phyloP scores from a whole-genome alignment of 2,888 invertebrate genomes.

The Saturnia pavonia region DNA sequence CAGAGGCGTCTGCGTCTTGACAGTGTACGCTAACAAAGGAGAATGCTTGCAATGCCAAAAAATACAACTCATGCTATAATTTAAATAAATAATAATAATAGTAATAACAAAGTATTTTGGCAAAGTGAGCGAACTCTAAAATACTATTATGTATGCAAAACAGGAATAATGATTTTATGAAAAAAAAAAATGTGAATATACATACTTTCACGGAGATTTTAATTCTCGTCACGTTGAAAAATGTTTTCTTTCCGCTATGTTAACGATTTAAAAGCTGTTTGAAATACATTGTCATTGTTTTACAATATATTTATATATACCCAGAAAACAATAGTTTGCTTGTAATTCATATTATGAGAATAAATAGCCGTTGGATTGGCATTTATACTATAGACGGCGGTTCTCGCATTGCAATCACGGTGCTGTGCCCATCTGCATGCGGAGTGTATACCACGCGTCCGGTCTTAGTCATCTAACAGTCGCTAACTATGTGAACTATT shows the following conservation, averaged over 20 bases:
- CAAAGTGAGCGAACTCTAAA: conserved; percentile 39
- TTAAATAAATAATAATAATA: conserved; percentile 1
- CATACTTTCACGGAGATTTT: neutral
- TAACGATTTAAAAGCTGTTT: conserved; percentile 54
- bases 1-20: conserved; percentile 29
- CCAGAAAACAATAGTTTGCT: conserved; percentile 65
- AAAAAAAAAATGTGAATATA: conserved; percentile 31
- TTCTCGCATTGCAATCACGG: conserved; percentile 76
- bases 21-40: conserved; percentile 38
- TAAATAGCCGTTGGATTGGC: conserved; percentile 61
- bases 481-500: conserved; percentile 58
- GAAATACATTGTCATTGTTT: conserved; percentile 69
- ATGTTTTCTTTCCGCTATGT: conserved; percentile 64
- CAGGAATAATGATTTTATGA: conserved; percentile 36
- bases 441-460: conserved; percentile 66
- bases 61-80: neutral
- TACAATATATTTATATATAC: conserved; percentile 60
- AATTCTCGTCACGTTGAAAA: conserved; percentile 50
- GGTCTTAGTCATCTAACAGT: conserved; percentile 74
- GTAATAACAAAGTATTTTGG: conserved; percentile 27
- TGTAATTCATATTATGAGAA: conserved; percentile 71
- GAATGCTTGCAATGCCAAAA: conserved; percentile 34
- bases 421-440: conserved; percentile 70
- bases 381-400: conserved; percentile 74
- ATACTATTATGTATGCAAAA: conserved; percentile 30